Evolutionary conservation across 2,888 invertebrate genomes (phyloP), one percentile per base, ranked within the genome.

Genomic region (Dasysyrphus tricinctus): DNA sequence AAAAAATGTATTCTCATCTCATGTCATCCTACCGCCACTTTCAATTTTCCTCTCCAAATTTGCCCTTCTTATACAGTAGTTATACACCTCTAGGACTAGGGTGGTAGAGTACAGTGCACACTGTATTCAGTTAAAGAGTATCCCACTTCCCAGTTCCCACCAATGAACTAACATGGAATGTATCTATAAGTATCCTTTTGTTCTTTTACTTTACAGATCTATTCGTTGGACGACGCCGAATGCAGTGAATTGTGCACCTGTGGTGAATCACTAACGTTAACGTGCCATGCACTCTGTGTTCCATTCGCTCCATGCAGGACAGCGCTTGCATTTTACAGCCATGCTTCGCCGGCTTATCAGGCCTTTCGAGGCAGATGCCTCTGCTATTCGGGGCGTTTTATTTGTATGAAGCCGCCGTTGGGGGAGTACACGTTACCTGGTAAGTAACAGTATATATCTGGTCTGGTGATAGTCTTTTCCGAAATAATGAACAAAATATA

Each of bases 231-330:
- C 88, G 97, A 97, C 90, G 95, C 97, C 39, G 97, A 97, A 91
- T 98, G 97, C 93, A 97, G 97, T 51, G 97, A 97, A 93, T 94
- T 98, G 78, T 98, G 98, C 93, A 95, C 96, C 89, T 98, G 98
- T 91, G 96, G 96, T 90, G 94, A 95, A 81, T 95, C 96, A 0
- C 93, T 95, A 63, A 95, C 96, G 89, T 94, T 97, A 88, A 95
- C 96, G 75, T 98, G 98, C 93, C 96, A 97, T 93, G 97, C 97
- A 89, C 96, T 97, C 88, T 98, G 97, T 93, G 96, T 97, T 63
- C 96, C 97, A 70, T 94, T 97, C 67, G 96, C 96, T 82, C 96
- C 97, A 3, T 98, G 97, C 93, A 96, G 97, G 89, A 97, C 97
- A 12, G 95, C 97, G 88, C 95, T 97, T 89, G 97, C 97, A 67